These are phyloP conservation scores for Papilio protenor DNA, from an alignment of 2,888 invertebrate genomes.

Conservation along the genomic window DNA sequence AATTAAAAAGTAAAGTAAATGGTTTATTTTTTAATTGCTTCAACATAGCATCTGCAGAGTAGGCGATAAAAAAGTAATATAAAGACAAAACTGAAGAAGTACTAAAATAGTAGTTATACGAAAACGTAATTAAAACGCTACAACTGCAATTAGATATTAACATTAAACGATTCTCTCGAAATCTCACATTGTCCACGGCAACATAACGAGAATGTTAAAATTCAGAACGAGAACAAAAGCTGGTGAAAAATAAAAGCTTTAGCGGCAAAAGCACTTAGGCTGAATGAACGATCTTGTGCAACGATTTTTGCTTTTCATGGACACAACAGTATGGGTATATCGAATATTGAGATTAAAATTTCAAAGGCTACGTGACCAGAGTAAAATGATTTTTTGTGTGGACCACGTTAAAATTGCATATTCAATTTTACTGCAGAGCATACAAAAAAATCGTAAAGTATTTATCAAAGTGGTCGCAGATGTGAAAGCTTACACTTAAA, in stretches of 20 bases:
- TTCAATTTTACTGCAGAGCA: neutral
- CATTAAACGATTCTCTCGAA: neutral
- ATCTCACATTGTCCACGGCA: neutral
- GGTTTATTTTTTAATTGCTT: neutral
- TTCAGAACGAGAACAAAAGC: slow-evolving; percentile 19
- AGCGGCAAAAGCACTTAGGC: slow-evolving; percentile 23
- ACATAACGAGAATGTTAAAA: slow-evolving; percentile 5
- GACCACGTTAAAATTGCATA: slow-evolving; percentile 17
- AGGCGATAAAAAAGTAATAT: neutral
- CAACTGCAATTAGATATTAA: neutral
- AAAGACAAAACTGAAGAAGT: neutral
- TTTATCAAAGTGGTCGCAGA: neutral
- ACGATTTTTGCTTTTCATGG: slow-evolving; percentile 25
- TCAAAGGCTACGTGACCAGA: slow-evolving; percentile 22
- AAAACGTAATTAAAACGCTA: neutral
- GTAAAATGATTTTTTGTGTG: slow-evolving; percentile 13
- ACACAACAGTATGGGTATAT: slow-evolving; percentile 22
- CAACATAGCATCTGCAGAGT: neutral
- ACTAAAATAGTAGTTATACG: too few relatives aligned
- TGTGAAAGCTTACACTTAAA: neutral
- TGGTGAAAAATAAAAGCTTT: slow-evolving; percentile 17
- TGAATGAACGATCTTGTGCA: slow-evolving; percentile 23
- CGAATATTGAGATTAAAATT: slow-evolving; percentile 27
- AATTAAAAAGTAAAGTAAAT: neutral
- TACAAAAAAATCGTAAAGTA: neutral